Evolutionary conservation across 2,113 vertebrate genomes (phyloP), one percentile per base, ranked within the genome.

Genomic region (Benitochromis conjunctus): DNA sequence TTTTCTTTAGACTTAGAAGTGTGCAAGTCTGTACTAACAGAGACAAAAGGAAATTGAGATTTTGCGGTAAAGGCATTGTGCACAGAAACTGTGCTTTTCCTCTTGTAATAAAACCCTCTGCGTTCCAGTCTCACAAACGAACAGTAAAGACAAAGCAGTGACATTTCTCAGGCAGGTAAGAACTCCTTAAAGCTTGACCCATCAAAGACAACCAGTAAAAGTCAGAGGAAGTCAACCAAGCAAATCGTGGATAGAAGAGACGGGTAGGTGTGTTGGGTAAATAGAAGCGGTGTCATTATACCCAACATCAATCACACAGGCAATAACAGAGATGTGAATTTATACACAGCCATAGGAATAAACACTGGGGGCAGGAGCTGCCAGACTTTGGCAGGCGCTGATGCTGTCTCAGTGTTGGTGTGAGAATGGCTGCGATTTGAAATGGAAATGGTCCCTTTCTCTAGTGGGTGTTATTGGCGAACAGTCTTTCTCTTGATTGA

Each of bases 341-440:
- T 90, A 84, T 87, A 85, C 43, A 5, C n/a, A 51, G 57, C 6
- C 13, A 78, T 81, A n/a, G 69, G 87, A 82, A 21, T 57, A 88
- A 83, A 87, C 64, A 87, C 60, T 36, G 24, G 31, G 58, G 79
- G 74, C 89, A 78, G 79, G 51, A 80, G 56, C 81, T 88, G 80
- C 57, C 85, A 92, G 90, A 90, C 78, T 57, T 79, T 86, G 76
- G 38, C 79, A 76, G 85, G 55, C 48, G 43, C 82, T 90, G 82
- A 77, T 9, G 88, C 85, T 82, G 77, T 91, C 79, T 8, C 88
- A 24, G 53, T 48, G 94, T 58, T 54, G 64, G 82, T 89, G 91
- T 94, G 90, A 91, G 95, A 84, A 93, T 82, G 76, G 78, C 81
- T 88, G 78, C 14, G 55, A 93, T 93, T 94, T 92, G 87, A 94